Percentiles rank a stretch among this genome's conserved stretches.
phyloP scores from a whole-genome alignment of 2,888 invertebrate genomes.

The Conus canariensis region DNA sequence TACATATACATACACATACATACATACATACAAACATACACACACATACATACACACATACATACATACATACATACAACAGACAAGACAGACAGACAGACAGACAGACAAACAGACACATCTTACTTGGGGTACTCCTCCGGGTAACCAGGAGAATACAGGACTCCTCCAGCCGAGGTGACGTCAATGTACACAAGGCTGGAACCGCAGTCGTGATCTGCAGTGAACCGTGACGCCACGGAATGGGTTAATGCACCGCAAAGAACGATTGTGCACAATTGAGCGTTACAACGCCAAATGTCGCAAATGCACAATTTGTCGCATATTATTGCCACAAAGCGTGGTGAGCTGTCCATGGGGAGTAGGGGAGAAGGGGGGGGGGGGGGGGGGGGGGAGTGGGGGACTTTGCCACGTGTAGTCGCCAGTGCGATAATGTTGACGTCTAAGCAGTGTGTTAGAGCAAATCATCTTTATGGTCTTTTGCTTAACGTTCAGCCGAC shows the following conservation, averaged over 20 bases:
- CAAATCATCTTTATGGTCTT: too few species aligned
- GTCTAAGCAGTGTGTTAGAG: too few species aligned
- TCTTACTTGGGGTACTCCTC: conserved; percentile 29
- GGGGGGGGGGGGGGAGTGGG: too few species aligned
- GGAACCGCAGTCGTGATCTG: conserved; percentile 19
- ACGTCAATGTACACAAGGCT: neutral
- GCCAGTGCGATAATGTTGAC: too few species aligned
- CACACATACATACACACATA: conserved; percentile 4
- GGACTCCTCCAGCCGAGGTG: conserved; percentile 28
- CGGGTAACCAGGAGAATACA: conserved; percentile 37
- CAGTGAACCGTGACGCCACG: neutral
- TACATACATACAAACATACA: neutral
- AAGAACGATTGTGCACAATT: neutral
- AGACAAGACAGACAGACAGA: neutral
- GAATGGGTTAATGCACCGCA: neutral
- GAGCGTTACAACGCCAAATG: neutral
- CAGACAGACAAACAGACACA: neutral
- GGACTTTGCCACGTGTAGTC: neutral
- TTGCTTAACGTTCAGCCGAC: too few species aligned
- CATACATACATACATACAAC: conserved; percentile 8
- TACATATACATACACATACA: conserved; percentile 7
- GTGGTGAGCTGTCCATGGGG: too few species aligned
- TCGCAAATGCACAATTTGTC: too few species aligned
- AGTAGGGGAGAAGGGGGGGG: too few species aligned
- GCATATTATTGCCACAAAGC: too few species aligned